Evolutionary conservation across 2,113 vertebrate species (phyloP).

Genomic region (Melanocharis versteri): DNA sequence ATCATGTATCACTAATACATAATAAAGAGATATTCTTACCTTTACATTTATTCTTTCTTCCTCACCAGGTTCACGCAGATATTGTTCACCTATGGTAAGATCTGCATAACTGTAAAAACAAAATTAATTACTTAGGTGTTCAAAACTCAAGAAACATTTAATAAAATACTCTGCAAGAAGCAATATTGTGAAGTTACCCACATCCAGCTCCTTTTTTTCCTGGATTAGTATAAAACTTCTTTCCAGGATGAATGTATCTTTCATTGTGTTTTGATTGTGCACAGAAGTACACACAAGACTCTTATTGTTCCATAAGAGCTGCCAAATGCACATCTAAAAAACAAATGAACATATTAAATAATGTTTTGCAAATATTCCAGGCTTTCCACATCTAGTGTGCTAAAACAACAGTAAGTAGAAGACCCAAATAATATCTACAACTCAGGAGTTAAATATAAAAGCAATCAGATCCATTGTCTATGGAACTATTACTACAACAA

Average conservation of each 20-base stretch:
- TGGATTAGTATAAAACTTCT: constrained; percentile 84
- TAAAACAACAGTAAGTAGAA: neutral
- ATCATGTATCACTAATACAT: neutral
- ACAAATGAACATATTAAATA: neutral
- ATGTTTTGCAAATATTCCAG: neutral
- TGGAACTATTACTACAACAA: neutral
- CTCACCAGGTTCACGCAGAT: constrained; percentile 72
- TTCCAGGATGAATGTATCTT: constrained; percentile 72
- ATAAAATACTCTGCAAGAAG: neutral
- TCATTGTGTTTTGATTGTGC: constrained; percentile 58
- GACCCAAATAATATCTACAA: neutral
- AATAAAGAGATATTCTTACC: constrained; percentile 67
- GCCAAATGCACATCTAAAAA: constrained; percentile 77
- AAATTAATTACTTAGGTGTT: neutral
- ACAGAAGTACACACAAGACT: constrained; percentile 78
- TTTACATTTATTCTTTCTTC: constrained; percentile 65
- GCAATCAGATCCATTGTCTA: neutral
- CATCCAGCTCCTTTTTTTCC: constrained; percentile 86
- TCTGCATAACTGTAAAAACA: constrained; percentile 77
- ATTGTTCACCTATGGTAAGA: constrained; percentile 79
- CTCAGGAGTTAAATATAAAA: neutral
- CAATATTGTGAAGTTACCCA: constrained; percentile 71
- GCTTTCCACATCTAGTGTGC: neutral
- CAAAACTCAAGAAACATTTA: neutral
- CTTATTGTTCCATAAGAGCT: constrained; percentile 85